Conservation (phyloP, 2,113 vertebrate species). For the Microcebus tavaratra region DNA sequence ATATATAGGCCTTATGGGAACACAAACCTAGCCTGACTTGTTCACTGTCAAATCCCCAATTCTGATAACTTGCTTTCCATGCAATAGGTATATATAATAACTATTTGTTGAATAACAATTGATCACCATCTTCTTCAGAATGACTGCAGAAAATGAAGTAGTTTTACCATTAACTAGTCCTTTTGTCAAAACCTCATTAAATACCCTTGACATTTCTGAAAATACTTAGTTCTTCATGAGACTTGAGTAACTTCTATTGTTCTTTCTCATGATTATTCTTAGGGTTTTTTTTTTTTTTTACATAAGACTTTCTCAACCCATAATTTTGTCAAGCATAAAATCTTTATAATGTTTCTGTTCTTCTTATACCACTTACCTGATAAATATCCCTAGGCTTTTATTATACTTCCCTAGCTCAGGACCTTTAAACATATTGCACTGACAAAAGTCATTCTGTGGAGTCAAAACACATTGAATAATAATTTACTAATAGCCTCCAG, state of each 20-base stretch:
- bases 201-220: neutral
- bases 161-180: neutral
- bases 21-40: neutral
- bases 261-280: neutral
- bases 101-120: neutral
- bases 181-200: neutral
- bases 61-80: neutral
- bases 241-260: neutral
- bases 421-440: neutral
- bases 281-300: neutral
- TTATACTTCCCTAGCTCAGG: conserved; percentile 37
- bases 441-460: conserved; percentile 37
- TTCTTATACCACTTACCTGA: neutral
- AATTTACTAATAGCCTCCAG: neutral
- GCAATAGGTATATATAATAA: neutral
- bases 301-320: neutral
- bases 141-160: neutral
- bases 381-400: conserved; percentile 2
- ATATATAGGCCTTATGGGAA: neutral
- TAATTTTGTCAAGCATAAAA: neutral
- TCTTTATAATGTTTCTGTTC: conserved; percentile 26
- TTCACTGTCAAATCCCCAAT: neutral
- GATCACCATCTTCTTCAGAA: neutral
- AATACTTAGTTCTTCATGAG: neutral
- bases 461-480: conserved; percentile 9